phyloP scores from a whole-genome alignment of 1,140 invertebrate species.

The Ceratosolen solmsi region DNA sequence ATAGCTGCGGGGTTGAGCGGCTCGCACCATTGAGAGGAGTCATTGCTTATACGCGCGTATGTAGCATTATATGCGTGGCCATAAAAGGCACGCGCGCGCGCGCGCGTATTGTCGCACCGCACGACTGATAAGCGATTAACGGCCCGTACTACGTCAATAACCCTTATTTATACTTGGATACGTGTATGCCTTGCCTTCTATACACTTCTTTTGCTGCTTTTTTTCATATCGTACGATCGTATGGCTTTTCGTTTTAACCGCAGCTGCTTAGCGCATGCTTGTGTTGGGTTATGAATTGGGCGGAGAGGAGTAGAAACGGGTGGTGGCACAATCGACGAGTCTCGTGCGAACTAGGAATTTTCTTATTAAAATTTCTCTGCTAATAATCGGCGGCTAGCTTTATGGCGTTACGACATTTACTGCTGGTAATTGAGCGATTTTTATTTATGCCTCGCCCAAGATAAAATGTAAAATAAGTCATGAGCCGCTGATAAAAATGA shows the following conservation, averaged over 20 bases:
- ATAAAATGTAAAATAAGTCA: slow-evolving; percentile 6
- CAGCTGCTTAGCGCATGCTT: not conserved
- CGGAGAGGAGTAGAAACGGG: not conserved
- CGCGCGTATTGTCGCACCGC: slow-evolving; percentile 12
- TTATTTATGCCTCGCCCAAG: not conserved
- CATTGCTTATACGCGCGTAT: slow-evolving; percentile 53
- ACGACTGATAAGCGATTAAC: slow-evolving; percentile 51
- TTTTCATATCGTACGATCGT: not conserved
- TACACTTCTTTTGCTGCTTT: not conserved
- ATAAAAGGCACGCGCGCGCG: not conserved
- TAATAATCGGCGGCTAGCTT: not conserved
- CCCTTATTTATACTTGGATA: slow-evolving; percentile 10
- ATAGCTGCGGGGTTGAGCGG: slow-evolving; percentile 17
- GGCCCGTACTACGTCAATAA: slow-evolving; percentile 17
- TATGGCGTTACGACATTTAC: not conserved
- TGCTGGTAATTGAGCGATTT: not conserved
- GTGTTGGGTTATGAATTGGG: not conserved
- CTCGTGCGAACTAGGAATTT: not conserved
- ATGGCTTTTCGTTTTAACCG: not conserved
- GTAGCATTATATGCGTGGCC: not conserved
- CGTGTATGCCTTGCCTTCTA: not conserved
- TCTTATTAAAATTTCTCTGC: slow-evolving; percentile 9
- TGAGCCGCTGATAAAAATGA: not conserved
- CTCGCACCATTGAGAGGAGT: slow-evolving; percentile 31
- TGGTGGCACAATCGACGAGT: not conserved